Base-by-base conservation (phyloP, 2,888 invertebrate species). In the Sarcophaga variegata region DNA sequence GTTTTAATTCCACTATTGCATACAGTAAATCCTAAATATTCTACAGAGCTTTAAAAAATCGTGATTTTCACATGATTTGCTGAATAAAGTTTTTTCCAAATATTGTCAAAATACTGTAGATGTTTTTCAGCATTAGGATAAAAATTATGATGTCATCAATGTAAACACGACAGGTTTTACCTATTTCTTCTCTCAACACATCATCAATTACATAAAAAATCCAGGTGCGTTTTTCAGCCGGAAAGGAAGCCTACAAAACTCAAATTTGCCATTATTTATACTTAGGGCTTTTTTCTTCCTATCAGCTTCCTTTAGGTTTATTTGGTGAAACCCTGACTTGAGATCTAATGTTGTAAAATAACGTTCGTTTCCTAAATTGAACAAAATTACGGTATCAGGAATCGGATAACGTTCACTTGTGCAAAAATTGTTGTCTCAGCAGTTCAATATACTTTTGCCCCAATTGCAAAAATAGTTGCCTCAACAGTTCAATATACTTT, bases 221-320 rank as follows among this genome's bases (percentile, higher is more conserved):
- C 27, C 4, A 27, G 27, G 27, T 27, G 27, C 27, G 27, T 85
- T 69, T 37, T 47, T 49, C 17, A 76, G 72, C 27, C 27, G 2
- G 4, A 27, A 27, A 27, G 27, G 27, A 49, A 93, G 91, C 14
- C 92, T 76, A 10, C 82, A 88, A 79, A 89, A 93, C 86, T 93
- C 90, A 74, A 89, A 92, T 83, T 92, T 92, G 25, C 92, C 93
- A 8, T 81, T 69, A 27, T 27, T 27, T 27, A 22, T 27, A 27
- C 27, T 27, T 4, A 27, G 4, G 27, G 27, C 27, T 27, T 27
- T 89, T 90, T 81, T 81, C 75, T 81, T 59, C 47, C 45, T 75
- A 22, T 85, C 74, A 47, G 25, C 49, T 20, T 80, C 77, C 11
- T 64, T 64, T 25, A 87, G 37, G 22, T 3, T 20, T 1, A 67